Evolutionary conservation across 2,888 invertebrate species (phyloP).

Genomic region (Amphipoea lucens): DNA sequence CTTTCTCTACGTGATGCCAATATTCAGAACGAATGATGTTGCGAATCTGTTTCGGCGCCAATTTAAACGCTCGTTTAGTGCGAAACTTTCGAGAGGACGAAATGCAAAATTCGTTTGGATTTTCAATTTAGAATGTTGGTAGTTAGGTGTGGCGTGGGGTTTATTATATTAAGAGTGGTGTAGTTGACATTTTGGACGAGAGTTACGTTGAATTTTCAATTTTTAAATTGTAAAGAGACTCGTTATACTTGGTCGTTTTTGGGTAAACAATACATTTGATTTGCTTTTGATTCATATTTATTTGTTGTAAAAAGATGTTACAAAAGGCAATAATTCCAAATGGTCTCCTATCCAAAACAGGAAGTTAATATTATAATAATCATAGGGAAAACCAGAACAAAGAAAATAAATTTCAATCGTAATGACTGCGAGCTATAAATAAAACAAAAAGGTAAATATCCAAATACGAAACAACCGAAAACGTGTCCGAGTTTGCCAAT

Average conservation of each 20-base stretch:
- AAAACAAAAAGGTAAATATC: slow-evolving; percentile 41
- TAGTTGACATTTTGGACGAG: slow-evolving; percentile 1
- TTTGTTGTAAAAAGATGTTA: background rate
- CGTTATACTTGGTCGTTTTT: background rate
- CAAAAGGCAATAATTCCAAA: background rate
- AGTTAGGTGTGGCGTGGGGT: slow-evolving; percentile 67
- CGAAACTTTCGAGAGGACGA: slow-evolving; percentile 73
- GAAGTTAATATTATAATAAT: background rate
- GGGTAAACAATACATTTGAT: background rate
- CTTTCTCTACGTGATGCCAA: slow-evolving; percentile 86
- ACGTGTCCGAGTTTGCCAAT: slow-evolving; percentile 41
- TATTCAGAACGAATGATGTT: slow-evolving; percentile 88
- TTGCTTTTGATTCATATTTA: background rate
- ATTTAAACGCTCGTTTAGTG: slow-evolving; percentile 80
- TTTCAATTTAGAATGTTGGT: slow-evolving; percentile 77
- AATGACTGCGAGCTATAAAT: slow-evolving; percentile 36
- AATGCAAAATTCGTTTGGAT: slow-evolving; percentile 77
- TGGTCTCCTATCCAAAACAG: background rate
- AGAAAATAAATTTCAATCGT: slow-evolving; percentile 12
- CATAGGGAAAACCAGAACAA: slow-evolving; percentile 10
- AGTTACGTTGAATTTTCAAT: background rate
- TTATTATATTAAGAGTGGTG: slow-evolving; percentile 49
- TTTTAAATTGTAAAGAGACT: background rate
- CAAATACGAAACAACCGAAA: slow-evolving; percentile 33
- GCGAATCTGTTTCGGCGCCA: slow-evolving; percentile 85